Base-by-base conservation (phyloP, 2,797 vertebrate species). In the Phyllotis vaccarum region DNA sequence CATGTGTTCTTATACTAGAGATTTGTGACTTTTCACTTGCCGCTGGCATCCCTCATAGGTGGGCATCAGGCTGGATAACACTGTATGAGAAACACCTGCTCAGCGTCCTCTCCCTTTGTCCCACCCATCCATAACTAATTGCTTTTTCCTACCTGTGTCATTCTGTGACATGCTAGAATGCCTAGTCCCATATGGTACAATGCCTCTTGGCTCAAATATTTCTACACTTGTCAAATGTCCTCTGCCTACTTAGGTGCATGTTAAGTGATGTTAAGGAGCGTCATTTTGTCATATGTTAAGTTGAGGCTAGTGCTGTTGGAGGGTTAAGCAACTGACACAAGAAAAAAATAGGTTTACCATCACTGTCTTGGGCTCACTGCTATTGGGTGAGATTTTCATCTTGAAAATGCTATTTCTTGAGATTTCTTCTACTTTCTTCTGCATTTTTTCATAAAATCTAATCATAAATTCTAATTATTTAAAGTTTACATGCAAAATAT, bases 341-440 rank as follows among this genome's bases (percentile, higher is more conserved):
- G 10, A 74, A 21, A 46, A n/a, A 7, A 16, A 1, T 17, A 0
- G 37, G 27, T 11, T 43, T 49, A 31, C 8, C 3, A 1, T 6
- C 49, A 14, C 37, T 22, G 3, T 60, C 13, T 19, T 31, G 19
- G 1, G 0, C 27, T 10, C 31, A 49, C 43, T 75, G 22, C 49
- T 22, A 66, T 1, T 21, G 21, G 43, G 29, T 70, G 31, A 70
- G 21, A 10, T 86, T 68, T 76, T 78, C 3, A 37, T 86, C 34
- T 58, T 74, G 34, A 86, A 58, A 70, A 43, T 29, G 10, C 11
- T 11, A n/a, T 0, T 66, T 24, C 4, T 12, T 37, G 40, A 49
- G 12, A 54, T 89, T 37, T 43, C 52, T n/a, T 68, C 78, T 86
- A 60, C 74, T 40, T 37, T 66, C 52, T n/a, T 85, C 2, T 10